A percentile compares a stretch with the other conserved stretches of the same genome.
phyloP scores from a whole-genome alignment of 2,888 invertebrate genomes.

The Gymnocheta viridis region DNA sequence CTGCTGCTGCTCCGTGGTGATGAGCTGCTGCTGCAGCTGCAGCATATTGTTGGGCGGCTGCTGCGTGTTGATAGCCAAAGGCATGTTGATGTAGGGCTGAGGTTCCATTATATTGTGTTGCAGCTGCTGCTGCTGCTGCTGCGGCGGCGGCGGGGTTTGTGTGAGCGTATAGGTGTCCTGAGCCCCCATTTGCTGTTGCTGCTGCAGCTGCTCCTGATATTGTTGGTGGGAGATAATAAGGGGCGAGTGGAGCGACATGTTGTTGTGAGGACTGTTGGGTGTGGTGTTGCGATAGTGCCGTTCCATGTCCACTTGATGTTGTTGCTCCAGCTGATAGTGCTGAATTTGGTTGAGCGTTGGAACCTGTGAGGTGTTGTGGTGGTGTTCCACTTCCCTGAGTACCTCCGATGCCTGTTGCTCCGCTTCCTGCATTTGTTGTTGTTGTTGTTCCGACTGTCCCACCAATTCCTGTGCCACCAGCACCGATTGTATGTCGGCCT shows the following conservation, averaged over 20 bases:
- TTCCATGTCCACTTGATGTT: slow-evolving; percentile 69
- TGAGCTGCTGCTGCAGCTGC: slow-evolving; percentile 80
- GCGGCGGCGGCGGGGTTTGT: slow-evolving; percentile 76
- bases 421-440: neutral
- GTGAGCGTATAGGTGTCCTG: slow-evolving; percentile 79
- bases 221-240: slow-evolving; percentile 78
- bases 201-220: slow-evolving; percentile 75
- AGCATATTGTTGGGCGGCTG: slow-evolving; percentile 74
- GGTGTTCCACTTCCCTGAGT: slow-evolving; percentile 62
- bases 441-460: neutral
- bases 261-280: slow-evolving; percentile 72
- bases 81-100: slow-evolving; percentile 82
- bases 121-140: slow-evolving; percentile 69
- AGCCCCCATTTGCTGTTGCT: slow-evolving; percentile 74
- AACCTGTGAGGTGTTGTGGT: slow-evolving; percentile 34
- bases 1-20: slow-evolving; percentile 75
- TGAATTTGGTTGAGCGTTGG: slow-evolving; percentile 51
- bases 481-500: slow-evolving; percentile 23
- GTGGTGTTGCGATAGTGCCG: slow-evolving; percentile 72
- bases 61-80: slow-evolving; percentile 80
- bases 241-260: slow-evolving; percentile 74
- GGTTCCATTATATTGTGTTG: slow-evolving; percentile 79
- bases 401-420: slow-evolving; percentile 18
- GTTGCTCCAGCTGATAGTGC: slow-evolving; percentile 69
- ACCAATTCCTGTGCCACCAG: slow-evolving; percentile 31